Evolutionary conservation across 2,888 invertebrate genomes (phyloP).

Genomic region (Rotaria socialis): DNA sequence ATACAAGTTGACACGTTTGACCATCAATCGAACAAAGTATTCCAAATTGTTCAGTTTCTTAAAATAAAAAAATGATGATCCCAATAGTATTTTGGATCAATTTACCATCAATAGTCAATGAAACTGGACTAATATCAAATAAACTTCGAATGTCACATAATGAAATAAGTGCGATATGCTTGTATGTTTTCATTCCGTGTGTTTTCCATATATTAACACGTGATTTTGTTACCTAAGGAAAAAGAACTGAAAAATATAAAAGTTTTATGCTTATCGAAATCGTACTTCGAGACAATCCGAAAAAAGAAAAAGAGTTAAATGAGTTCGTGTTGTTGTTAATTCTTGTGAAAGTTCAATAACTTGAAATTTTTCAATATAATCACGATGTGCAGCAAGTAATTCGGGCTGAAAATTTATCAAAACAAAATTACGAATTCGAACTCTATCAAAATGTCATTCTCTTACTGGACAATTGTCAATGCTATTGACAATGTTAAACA

Average conservation of each 20-base stretch:
- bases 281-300: conserved; percentile 43
- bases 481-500: conserved; percentile 95
- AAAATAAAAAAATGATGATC: neutral
- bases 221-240: conserved; percentile 32
- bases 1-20: neutral
- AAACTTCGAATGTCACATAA: conserved; percentile 42
- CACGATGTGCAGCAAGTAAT: conserved; percentile 44
- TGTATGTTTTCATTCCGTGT: conserved; percentile 16
- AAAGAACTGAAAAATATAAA: neutral
- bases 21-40: conserved; percentile 29
- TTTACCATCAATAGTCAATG: neutral
- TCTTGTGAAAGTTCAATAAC: conserved; percentile 45
- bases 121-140: conserved; percentile 34
- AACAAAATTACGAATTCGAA: neutral
- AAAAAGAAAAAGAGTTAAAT: conserved; percentile 41
- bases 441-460: neutral
- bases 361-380: conserved; percentile 43
- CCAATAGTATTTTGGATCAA: too few relatives aligned
- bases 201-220: conserved; percentile 41
- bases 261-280: neutral
- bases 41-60: conserved; percentile 23
- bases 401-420: neutral
- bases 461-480: conserved; percentile 89
- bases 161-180: conserved; percentile 42
- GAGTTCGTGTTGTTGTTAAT: conserved; percentile 41